A percentile compares a stretch with the other conserved stretches of the same genome.
Conservation (phyloP, 1,140 invertebrate genomes). For the Ladona fulva region DNA sequence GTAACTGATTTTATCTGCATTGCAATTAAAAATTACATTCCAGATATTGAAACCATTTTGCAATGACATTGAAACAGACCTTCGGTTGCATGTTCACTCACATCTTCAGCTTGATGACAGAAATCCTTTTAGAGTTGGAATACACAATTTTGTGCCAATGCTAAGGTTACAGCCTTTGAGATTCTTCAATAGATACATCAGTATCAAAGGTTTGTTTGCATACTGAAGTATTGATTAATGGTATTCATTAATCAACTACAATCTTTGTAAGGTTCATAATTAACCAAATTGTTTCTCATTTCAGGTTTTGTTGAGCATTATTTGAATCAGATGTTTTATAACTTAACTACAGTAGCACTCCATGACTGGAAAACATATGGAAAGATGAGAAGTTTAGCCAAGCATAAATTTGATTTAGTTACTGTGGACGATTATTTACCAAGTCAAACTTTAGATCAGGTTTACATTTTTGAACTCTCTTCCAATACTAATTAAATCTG, state of each 20-base stretch:
- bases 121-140: slow-evolving; percentile 59
- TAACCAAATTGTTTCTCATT: slow-evolving; percentile 22
- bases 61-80: slow-evolving; percentile 79
- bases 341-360: slow-evolving; percentile 91
- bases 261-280: no score
- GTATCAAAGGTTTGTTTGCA: slow-evolving; percentile 34
- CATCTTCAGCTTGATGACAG: slow-evolving; percentile 76
- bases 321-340: slow-evolving; percentile 92
- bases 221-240: no score
- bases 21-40: slow-evolving; percentile 21
- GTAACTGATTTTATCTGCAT: no score
- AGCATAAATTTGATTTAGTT: slow-evolving; percentile 70
- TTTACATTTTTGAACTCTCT: slow-evolving; percentile 26
- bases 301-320: slow-evolving; percentile 75
- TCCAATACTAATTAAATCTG: background rate
- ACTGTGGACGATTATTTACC: slow-evolving; percentile 87
- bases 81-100: slow-evolving; percentile 81
- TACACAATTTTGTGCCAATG: slow-evolving; percentile 37
- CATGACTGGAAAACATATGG: slow-evolving; percentile 97
- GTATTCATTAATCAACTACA: no score
- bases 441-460: slow-evolving; percentile 91
- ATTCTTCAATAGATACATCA: slow-evolving; percentile 38
- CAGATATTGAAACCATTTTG: slow-evolving; percentile 64
- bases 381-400: slow-evolving; percentile 89
- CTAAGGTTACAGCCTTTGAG: slow-evolving; percentile 37